Percentiles rank a stretch among this genome's conserved stretches.
Evolutionary conservation across 2,113 vertebrate genomes (phyloP).

Genomic region (Malurus alboscapulatus): DNA sequence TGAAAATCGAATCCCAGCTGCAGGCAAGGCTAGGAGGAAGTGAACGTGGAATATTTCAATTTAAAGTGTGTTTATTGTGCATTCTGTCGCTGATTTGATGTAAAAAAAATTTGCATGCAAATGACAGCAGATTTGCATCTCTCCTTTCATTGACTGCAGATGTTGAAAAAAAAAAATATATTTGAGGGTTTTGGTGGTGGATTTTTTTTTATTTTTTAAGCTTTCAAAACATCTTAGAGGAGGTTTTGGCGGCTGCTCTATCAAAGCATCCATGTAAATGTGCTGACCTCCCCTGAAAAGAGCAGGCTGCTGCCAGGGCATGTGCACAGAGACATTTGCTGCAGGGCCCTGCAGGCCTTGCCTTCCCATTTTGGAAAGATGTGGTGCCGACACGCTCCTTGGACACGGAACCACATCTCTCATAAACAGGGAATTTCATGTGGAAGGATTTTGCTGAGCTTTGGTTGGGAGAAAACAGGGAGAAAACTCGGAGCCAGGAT

Average conservation of each 20-base stretch:
- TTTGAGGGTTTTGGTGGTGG: neutral
- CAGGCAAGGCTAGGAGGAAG: slow-evolving; percentile 57
- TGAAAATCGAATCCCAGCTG: slow-evolving; percentile 61
- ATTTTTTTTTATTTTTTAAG: neutral
- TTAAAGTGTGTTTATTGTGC: slow-evolving; percentile 65
- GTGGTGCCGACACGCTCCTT: neutral
- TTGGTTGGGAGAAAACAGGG: neutral
- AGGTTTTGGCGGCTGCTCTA: slow-evolving; percentile 9
- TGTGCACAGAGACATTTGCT: neutral
- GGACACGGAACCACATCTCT: fast-evolving
- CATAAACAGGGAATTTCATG: neutral
- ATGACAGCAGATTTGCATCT: slow-evolving; percentile 62
- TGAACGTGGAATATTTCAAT: slow-evolving; percentile 60
- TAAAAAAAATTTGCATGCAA: slow-evolving; percentile 68
- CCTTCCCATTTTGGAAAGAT: neutral
- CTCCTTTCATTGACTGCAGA: slow-evolving; percentile 66
- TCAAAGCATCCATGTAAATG: slow-evolving; percentile 1
- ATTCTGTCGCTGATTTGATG: slow-evolving; percentile 60
- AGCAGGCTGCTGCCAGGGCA: neutral
- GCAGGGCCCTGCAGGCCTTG: neutral
- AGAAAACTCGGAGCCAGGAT: neutral
- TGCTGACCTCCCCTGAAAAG: slow-evolving; percentile 48
- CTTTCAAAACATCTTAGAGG: slow-evolving; percentile 38
- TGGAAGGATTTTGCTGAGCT: neutral
- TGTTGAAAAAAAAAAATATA: slow-evolving; percentile 44